These are phyloP conservation scores for Agrotis exclamationis DNA, from an alignment of 2,888 invertebrate genomes.

Conservation along the genomic window DNA sequence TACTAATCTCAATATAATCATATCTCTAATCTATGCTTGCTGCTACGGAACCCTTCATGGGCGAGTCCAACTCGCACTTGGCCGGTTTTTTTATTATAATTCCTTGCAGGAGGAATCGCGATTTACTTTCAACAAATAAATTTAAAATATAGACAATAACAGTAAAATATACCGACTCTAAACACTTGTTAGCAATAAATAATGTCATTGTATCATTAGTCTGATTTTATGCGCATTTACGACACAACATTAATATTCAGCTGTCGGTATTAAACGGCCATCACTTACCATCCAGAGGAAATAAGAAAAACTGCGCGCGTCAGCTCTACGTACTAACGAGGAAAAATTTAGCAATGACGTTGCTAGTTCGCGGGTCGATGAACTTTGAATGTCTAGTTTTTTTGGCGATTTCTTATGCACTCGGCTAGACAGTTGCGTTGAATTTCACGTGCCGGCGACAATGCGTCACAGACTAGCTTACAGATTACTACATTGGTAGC, in stretches of 20 bases:
- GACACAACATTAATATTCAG: constrained; percentile 49
- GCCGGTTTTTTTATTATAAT: too few relatives aligned
- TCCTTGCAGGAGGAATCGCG: too few relatives aligned
- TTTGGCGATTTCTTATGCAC: constrained; percentile 24
- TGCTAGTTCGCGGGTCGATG: constrained; percentile 22
- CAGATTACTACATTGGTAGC: not conserved
- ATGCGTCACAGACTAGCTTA: constrained; percentile 24
- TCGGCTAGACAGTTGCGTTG: constrained; percentile 24
- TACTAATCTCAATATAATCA: too few relatives aligned
- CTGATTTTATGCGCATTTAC: constrained; percentile 51
- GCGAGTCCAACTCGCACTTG: too few relatives aligned
- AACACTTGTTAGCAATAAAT: constrained; percentile 57
- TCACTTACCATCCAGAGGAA: constrained; percentile 45
- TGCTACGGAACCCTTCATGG: too few relatives aligned
- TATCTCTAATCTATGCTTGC: too few relatives aligned
- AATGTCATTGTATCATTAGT: constrained; percentile 43
- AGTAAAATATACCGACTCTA: constrained; percentile 25
- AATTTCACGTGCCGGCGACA: not conserved
- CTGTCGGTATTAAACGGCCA: constrained; percentile 61
- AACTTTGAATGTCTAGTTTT: constrained; percentile 37
- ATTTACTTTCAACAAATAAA: constrained; percentile 34
- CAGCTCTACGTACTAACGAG: constrained; percentile 26
- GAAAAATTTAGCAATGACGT: constrained; percentile 44
- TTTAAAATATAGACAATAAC: constrained; percentile 32
- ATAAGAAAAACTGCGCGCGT: constrained; percentile 41